A percentile compares a stretch with the other conserved stretches of the same genome.
Conservation (phyloP, 2,113 vertebrate genomes). For the Speoplatyrhinus poulsoni region DNA sequence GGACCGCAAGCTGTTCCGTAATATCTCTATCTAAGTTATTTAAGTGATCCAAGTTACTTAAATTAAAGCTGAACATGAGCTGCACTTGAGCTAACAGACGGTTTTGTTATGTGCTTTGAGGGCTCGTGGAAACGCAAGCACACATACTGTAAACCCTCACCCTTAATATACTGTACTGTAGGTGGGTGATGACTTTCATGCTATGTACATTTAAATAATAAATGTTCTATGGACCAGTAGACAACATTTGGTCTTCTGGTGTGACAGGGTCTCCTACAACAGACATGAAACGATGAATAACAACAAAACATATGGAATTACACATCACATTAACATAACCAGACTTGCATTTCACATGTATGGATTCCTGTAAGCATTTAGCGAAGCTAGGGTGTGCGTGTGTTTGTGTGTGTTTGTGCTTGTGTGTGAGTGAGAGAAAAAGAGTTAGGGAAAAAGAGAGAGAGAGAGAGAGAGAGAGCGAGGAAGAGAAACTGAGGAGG, state of each 20-base stretch:
- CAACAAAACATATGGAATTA: no score
- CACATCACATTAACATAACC: slow-evolving; percentile 42
- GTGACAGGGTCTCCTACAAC: no score
- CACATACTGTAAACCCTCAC: no score
- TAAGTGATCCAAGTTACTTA: slow-evolving; percentile 1
- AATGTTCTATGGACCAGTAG: no score
- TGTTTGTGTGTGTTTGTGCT: not conserved
- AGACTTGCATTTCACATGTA: slow-evolving; percentile 33
- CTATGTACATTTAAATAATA: no score
- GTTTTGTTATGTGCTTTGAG: slow-evolving; percentile 3
- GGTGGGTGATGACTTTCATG: no score
- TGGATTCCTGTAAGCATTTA: slow-evolving; percentile 10
- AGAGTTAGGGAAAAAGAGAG: no score
- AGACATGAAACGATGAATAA: no score
- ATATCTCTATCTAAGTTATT: slow-evolving; percentile 1
- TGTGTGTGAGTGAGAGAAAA: no score
- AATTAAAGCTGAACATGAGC: not conserved
- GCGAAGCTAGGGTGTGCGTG: not conserved
- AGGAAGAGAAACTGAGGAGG: slow-evolving; percentile 39
- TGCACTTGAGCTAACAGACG: not conserved
- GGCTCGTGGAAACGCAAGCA: not conserved
- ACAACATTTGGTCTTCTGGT: no score
- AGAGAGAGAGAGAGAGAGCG: not conserved
- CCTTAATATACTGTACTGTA: no score
- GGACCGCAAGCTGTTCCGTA: slow-evolving; percentile 17